Evolutionary conservation across 2,797 vertebrate species (phyloP).

Genomic region (Oreortyx pictus): DNA sequence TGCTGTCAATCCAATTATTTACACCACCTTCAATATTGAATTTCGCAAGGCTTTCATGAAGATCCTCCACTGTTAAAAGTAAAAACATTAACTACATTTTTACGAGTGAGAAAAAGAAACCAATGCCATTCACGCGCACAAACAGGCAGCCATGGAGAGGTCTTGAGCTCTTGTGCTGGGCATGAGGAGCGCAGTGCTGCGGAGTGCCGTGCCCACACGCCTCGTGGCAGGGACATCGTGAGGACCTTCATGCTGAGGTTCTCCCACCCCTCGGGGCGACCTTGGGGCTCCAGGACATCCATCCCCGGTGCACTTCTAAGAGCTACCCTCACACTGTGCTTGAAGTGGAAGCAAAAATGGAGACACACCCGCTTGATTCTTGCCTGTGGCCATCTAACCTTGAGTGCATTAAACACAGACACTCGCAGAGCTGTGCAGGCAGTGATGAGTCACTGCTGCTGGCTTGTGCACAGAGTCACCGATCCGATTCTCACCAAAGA

Average conservation of each 20-base stretch:
- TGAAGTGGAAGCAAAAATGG: background rate
- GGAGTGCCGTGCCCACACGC: background rate
- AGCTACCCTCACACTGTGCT: slow-evolving; percentile 40
- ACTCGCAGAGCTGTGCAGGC: background rate
- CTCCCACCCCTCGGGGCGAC: background rate
- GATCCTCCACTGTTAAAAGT: slow-evolving; percentile 93
- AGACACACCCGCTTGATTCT: background rate
- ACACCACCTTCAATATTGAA: slow-evolving; percentile 98
- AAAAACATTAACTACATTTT: background rate
- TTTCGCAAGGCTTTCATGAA: slow-evolving; percentile 99
- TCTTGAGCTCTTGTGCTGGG: background rate
- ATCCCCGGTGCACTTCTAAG: background rate
- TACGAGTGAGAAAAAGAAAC: background rate
- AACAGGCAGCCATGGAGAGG: background rate
- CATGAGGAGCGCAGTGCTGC: background rate
- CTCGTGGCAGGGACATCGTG: background rate
- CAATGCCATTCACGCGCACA: background rate
- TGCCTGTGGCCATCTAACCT: slow-evolving; percentile 32
- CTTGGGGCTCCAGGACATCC: background rate
- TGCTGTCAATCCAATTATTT: slow-evolving; percentile 98
- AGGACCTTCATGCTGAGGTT: background rate
- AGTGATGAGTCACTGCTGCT: background rate
- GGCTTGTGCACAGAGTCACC: background rate
- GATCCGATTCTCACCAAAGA: slow-evolving; percentile 81
- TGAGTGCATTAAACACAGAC: background rate